Conservation (phyloP, 1,140 invertebrate species). For the Achatina immaculata region DNA sequence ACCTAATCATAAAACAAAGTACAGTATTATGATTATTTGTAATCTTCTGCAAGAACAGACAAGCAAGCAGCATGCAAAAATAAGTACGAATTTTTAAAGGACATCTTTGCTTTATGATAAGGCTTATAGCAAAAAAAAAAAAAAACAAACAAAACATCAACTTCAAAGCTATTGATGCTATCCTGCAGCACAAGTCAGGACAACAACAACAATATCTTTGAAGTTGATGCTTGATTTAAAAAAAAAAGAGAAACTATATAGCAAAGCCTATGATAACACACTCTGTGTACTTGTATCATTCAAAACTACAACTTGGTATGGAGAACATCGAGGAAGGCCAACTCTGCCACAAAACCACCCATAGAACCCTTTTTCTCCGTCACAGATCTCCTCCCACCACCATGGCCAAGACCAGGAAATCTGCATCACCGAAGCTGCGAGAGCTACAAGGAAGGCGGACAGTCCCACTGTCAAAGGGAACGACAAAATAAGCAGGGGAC, state of each 20-base stretch:
- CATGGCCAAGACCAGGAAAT: slow-evolving; percentile 79
- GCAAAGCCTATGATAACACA: neutral
- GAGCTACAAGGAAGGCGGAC: slow-evolving; percentile 77
- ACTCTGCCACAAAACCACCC: slow-evolving; percentile 81
- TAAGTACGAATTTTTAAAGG: too few relatives aligned
- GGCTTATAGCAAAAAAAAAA: too few relatives aligned
- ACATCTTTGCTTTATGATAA: too few relatives aligned
- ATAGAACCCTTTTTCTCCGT: slow-evolving; percentile 85
- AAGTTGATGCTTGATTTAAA: too few relatives aligned
- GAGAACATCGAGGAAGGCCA: slow-evolving; percentile 80
- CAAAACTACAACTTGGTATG: slow-evolving; percentile 74
- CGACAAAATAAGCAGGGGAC: slow-evolving; percentile 79
- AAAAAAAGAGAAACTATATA: neutral
- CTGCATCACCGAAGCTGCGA: slow-evolving; percentile 80
- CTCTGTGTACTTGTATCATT: slow-evolving; percentile 46
- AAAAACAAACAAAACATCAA: too few relatives aligned
- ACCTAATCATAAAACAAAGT: too few relatives aligned
- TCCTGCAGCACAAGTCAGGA: too few relatives aligned
- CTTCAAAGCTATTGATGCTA: too few relatives aligned
- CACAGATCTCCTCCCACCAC: slow-evolving; percentile 80
- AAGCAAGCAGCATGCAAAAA: too few relatives aligned
- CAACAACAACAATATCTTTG: too few relatives aligned
- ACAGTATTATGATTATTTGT: too few relatives aligned
- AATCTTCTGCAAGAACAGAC: too few relatives aligned
- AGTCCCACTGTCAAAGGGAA: slow-evolving; percentile 81